Base-by-base conservation (phyloP, 2,888 invertebrate genomes). In the Rutpela maculata region DNA sequence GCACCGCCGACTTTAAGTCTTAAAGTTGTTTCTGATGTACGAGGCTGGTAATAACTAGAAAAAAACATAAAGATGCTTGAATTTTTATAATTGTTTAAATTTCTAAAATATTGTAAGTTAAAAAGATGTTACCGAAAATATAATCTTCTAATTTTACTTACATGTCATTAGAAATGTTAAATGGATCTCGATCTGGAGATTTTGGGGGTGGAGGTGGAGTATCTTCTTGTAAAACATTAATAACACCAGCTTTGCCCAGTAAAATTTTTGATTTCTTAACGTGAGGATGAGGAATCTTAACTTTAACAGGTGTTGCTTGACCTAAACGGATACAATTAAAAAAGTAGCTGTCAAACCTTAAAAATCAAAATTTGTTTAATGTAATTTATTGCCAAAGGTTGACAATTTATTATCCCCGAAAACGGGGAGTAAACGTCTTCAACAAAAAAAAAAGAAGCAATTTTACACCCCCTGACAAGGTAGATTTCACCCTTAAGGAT, bases 131-230 rank as follows among this genome's bases (percentile, higher is more conserved):
- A 26, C 22, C 2, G 22, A 10, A 55, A 12, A 55, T 35, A n/a
- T n/a, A n/a, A n/a, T n/a, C n/a, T 35, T 35, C 6, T 4, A 19
- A 59, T 19, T 7, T 22, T 22, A 85, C 93, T 91, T 91, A 98
- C 93, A 98, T 97, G 88, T 99, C 99, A 90, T 99, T 99, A 1
- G 98, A 98, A 81, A 99, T 95, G 88, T 99, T 99, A 90, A 98
- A 99, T 0, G 98, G 98, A 92, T 99, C 99, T 83, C 97, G 92
- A 86, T 97, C 96, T 0, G 97, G 95, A 18, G 96, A 95, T 88
- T 97, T 96, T 0, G 96, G 96, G 1, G 97, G 96, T 0, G 97
- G 97, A 0, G 97, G 97, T 0, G 97, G 97, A 0, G 97, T 95
- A 85, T 97, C 97, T 87, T 97, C 97, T 85, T 98, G 98, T 35